phyloP scores from a whole-genome alignment of 1,140 invertebrate genomes.

The Andricus grossulariae region DNA sequence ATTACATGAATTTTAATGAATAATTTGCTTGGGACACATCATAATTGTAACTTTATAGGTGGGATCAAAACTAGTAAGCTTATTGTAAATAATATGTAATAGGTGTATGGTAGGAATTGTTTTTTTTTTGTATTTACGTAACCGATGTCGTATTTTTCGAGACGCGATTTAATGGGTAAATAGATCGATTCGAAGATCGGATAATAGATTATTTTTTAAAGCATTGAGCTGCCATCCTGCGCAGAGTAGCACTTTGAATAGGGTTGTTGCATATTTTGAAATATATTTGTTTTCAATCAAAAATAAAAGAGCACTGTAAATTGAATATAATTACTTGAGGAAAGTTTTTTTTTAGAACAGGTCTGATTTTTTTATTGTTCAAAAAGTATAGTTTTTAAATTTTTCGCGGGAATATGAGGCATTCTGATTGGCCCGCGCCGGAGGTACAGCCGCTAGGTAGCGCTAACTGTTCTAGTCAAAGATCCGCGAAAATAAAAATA shows the following conservation, averaged over 20 bases:
- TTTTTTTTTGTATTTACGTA: conserved; percentile 32
- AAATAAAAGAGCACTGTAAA: neutral
- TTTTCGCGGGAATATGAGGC: neutral
- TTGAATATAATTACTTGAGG: neutral
- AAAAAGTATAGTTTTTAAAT: too few species aligned
- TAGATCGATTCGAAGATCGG: conserved; percentile 57
- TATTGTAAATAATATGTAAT: conserved; percentile 65
- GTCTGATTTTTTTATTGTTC: too few species aligned
- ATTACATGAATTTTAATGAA: neutral
- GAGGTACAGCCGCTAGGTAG: conserved; percentile 35
- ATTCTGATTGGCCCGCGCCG: too few species aligned
- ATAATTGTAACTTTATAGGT: conserved; percentile 71
- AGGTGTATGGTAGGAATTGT: conserved; percentile 48
- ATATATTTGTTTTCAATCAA: too few species aligned
- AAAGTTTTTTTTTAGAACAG: too few species aligned
- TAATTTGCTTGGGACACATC: conserved; percentile 66
- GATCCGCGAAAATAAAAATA: neutral
- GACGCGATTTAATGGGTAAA: conserved; percentile 37
- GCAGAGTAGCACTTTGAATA: neutral
- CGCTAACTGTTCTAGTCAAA: too few species aligned
- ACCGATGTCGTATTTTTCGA: conserved; percentile 49
- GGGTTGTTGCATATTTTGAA: too few species aligned
- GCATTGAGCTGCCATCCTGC: conserved; percentile 29
- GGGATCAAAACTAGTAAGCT: conserved; percentile 69
- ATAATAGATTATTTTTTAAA: conserved; percentile 63